These are phyloP conservation scores for Echinometra lucunter DNA, from an alignment of 53 echinoderm and acorn worm species.

Conservation along the genomic window DNA sequence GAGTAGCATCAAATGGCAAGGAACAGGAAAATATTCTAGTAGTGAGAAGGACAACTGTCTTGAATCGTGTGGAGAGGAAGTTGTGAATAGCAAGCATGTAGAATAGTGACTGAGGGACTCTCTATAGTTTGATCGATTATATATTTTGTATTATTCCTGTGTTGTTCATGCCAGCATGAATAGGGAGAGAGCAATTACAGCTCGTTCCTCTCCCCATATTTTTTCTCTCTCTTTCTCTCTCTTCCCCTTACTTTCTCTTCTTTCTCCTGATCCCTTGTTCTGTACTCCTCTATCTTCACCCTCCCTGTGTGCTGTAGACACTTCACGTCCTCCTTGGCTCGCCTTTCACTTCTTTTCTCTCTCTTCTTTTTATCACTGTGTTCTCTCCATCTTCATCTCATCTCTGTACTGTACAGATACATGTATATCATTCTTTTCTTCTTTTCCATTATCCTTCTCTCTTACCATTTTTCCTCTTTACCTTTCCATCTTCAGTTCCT, in stretches of 20 bases:
- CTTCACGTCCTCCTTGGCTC: background rate
- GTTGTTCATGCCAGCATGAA: background rate
- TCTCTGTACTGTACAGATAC: too few species aligned
- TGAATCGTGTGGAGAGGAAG: background rate
- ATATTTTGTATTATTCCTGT: background rate
- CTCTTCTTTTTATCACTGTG: background rate
- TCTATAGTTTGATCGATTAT: conserved; percentile 7
- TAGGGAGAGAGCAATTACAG: background rate
- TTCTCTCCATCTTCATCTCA: background rate
- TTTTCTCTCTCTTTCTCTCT: background rate
- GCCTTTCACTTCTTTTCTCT: background rate
- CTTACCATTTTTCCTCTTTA: background rate
- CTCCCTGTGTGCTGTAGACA: background rate
- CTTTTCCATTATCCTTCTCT: background rate
- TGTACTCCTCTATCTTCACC: background rate
- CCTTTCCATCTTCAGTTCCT: background rate
- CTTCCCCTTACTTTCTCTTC: background rate
- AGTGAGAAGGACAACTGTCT: background rate
- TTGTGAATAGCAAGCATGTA: background rate
- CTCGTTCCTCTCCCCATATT: background rate
- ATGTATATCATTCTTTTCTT: background rate
- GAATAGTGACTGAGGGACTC: background rate
- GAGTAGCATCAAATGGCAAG: background rate
- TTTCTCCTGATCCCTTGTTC: background rate
- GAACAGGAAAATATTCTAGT: background rate